Conservation (phyloP, 1,140 invertebrate species). For the Ridgeia piscesae region DNA sequence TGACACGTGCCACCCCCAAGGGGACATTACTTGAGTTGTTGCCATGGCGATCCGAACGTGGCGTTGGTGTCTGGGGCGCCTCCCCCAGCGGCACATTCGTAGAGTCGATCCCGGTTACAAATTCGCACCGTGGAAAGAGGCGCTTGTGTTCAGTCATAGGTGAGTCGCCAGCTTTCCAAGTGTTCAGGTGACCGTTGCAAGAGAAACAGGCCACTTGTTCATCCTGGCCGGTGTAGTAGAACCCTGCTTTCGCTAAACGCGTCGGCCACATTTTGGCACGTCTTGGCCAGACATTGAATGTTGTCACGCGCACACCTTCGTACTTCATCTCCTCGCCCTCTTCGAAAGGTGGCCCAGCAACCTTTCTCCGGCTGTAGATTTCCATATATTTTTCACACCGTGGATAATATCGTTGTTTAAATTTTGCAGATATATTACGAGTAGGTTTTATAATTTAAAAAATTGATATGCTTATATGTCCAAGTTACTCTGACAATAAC, state of each 20-base stretch:
- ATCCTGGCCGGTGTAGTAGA: conserved; percentile 62
- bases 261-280: neutral
- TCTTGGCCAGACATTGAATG: conserved; percentile 21
- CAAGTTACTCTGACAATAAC: neutral
- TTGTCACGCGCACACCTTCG: neutral
- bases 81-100: neutral
- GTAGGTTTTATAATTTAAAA: neutral
- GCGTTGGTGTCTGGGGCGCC: neutral
- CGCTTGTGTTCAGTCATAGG: conserved; percentile 86
- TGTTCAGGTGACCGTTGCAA: conserved; percentile 59
- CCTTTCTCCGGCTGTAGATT: neutral
- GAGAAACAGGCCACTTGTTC: conserved; percentile 67
- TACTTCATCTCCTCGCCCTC: neutral
- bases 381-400: neutral
- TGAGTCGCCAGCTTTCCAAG: conserved; percentile 80
- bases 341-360: neutral
- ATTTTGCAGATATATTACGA: neutral
- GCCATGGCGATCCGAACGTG: neutral
- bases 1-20: neutral
- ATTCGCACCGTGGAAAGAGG: conserved; percentile 75
- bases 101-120: neutral
- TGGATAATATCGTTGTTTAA: neutral
- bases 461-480: neutral
- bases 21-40: neutral
- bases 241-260: conserved; percentile 26